Base-by-base conservation (phyloP, 2,888 invertebrate genomes). In the Caenorhabditis sulstoni region DNA sequence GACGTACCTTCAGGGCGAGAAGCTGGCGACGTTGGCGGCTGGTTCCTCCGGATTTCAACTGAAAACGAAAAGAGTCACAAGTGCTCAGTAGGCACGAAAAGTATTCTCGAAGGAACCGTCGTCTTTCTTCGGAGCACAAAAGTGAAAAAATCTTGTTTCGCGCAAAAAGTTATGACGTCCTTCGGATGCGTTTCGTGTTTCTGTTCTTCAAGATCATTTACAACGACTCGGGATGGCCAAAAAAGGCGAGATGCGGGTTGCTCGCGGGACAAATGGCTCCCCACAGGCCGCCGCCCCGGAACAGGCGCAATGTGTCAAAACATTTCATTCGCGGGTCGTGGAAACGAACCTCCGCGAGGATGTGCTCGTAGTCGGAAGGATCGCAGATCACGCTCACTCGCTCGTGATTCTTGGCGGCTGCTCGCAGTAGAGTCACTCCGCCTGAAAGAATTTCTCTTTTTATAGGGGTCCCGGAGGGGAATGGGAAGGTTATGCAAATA, bases 381-480 rank as follows among this genome's bases (percentile, higher is more conserved):
- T 98, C 97, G 90, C 96, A 96, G 74, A 98, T 91, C 18, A 98
- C 94, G 0, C 96, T 96, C 8, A 99, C 98, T 88, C 97, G 93
- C 52, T 94, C 93, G 91, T 97, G 96, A 92, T 98, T 98, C 92
- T 99, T 98, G 3, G 97, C 98, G 11, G 97, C 98, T 1, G 98
- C 97, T 86, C 98, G 92, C 20, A 98, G 91, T 22, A 98, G 91
- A 3, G 98, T 96, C 0, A 98, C 98, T 20, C 98, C 98, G 82
- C 84, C 82, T 82, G 79, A 20, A 79, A 82, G 20, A n/a, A n/a
- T n/a, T n/a, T n/a, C 20, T 11, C 11, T 23, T 41, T 44, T 58
- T 58, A 45, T 41, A 20, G 44, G 9, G 53, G 35, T 50, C 50
- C 64, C 81, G 77, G 45, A 67, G 62, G 66, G 47, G 23, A 23